These are phyloP conservation scores for Drosophila melanica DNA, from an alignment of 1,140 invertebrate species.

Conservation along the genomic window DNA sequence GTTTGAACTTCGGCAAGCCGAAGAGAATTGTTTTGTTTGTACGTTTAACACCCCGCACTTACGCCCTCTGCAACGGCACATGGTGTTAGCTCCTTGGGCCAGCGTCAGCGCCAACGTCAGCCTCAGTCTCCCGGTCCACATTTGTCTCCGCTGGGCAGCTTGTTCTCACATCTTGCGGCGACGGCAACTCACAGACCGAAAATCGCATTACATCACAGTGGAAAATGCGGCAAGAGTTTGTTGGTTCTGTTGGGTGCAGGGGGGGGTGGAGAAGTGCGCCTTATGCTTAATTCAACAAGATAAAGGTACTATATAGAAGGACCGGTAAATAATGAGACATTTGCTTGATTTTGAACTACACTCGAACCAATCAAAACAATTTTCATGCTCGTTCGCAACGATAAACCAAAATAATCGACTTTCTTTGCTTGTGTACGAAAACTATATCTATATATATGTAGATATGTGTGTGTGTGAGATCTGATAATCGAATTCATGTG, in stretches of 20 bases:
- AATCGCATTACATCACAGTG: slow-evolving; percentile 40
- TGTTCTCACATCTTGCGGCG: slow-evolving; percentile 22
- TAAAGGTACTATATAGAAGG: background rate
- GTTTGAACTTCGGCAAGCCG: too few species aligned
- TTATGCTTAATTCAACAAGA: slow-evolving; percentile 3
- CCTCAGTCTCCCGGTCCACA: slow-evolving; percentile 27
- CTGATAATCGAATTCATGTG: slow-evolving; percentile 23
- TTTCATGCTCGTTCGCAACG: slow-evolving; percentile 28
- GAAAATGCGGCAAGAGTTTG: background rate
- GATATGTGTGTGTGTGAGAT: slow-evolving; percentile 14
- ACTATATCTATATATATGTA: background rate
- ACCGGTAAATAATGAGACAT: slow-evolving; percentile 11
- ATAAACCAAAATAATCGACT: slow-evolving; percentile 42
- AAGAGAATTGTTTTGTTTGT: background rate
- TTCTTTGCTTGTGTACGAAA: slow-evolving; percentile 12
- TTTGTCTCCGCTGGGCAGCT: slow-evolving; percentile 2
- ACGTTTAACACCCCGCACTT: slow-evolving; percentile 2
- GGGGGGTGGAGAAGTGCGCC: background rate
- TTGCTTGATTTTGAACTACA: slow-evolving; percentile 14
- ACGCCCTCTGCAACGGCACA: slow-evolving; percentile 17
- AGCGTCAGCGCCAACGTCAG: slow-evolving; percentile 10
- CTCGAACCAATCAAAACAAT: slow-evolving; percentile 36
- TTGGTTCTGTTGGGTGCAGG: background rate
- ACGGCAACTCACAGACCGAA: background rate
- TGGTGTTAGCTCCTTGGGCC: slow-evolving; percentile 20